phyloP scores from a whole-genome alignment of 1,140 invertebrate species.

The Bombus balteatus region DNA sequence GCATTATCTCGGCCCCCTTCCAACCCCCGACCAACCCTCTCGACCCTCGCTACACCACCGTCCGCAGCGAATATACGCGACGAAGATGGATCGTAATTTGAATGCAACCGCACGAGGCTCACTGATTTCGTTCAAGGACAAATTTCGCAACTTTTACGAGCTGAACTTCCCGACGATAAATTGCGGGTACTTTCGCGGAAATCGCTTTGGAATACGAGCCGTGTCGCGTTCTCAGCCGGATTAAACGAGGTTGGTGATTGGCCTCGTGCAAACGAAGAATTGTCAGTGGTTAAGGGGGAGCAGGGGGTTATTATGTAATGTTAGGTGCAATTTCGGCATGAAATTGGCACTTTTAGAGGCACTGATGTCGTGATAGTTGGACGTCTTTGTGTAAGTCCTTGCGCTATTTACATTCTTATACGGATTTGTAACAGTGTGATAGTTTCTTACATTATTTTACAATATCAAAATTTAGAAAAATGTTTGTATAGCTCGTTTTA shows the following conservation, averaged over 20 bases:
- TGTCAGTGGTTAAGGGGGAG: background rate
- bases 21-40: background rate
- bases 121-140: constrained; percentile 13
- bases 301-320: background rate
- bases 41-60: too few species aligned
- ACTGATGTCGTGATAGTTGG: background rate
- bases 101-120: background rate
- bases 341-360: background rate
- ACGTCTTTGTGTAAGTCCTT: background rate
- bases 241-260: background rate
- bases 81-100: constrained; percentile 37
- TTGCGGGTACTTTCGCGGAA: background rate
- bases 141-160: constrained; percentile 29
- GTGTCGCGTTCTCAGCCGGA: background rate
- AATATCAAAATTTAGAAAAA: too few species aligned
- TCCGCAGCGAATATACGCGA: background rate
- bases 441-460: too few species aligned
- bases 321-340: background rate
- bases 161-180: constrained; percentile 15
- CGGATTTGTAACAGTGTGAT: background rate
- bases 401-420: background rate
- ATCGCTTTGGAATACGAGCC: background rate
- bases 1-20: constrained; percentile 15
- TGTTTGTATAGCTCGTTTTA: accelerated
- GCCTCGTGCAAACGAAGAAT: background rate